Percentiles rank a stretch among this genome's conserved stretches.
These are phyloP conservation scores for Diadegma fenestrale DNA, from an alignment of 2,888 invertebrate species.

Conservation along the genomic window DNA sequence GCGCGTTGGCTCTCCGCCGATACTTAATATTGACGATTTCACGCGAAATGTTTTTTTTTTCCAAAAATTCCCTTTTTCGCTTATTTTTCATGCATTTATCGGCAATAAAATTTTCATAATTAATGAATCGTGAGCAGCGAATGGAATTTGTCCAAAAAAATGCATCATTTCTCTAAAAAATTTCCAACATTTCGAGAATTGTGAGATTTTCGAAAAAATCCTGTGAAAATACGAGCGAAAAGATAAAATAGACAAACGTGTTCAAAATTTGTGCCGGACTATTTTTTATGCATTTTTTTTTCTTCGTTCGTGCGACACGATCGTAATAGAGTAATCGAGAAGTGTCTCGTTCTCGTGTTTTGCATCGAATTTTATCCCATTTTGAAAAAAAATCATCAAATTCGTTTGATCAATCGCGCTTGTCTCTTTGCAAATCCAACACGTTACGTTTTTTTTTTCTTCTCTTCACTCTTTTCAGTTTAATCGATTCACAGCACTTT, in stretches of 20 bases:
- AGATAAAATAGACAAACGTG: background rate
- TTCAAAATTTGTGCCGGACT: constrained; percentile 14
- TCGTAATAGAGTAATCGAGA: background rate
- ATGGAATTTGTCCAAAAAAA: background rate
- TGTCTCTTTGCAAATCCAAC: background rate
- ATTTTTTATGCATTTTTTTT: constrained; percentile 16
- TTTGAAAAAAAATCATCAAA: background rate
- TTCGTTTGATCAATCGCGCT: constrained; percentile 18
- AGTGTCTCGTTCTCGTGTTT: background rate
- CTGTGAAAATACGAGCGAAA: background rate
- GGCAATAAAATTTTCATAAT: background rate
- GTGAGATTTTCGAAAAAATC: background rate
- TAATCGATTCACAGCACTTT: constrained; percentile 58
- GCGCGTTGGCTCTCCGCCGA: background rate
- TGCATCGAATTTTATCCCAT: background rate
- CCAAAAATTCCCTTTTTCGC: background rate
- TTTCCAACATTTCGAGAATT: background rate
- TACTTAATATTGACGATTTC: background rate
- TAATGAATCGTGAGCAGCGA: background rate
- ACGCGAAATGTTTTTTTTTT: background rate
- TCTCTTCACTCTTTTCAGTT: constrained; percentile 4
- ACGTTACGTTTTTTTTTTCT: background rate
- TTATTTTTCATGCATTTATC: background rate
- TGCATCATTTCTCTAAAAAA: background rate
- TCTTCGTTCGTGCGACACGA: constrained; percentile 1